Evolutionary conservation across 2,113 vertebrate species (phyloP).

Genomic region (Ivindomyrus marchei): DNA sequence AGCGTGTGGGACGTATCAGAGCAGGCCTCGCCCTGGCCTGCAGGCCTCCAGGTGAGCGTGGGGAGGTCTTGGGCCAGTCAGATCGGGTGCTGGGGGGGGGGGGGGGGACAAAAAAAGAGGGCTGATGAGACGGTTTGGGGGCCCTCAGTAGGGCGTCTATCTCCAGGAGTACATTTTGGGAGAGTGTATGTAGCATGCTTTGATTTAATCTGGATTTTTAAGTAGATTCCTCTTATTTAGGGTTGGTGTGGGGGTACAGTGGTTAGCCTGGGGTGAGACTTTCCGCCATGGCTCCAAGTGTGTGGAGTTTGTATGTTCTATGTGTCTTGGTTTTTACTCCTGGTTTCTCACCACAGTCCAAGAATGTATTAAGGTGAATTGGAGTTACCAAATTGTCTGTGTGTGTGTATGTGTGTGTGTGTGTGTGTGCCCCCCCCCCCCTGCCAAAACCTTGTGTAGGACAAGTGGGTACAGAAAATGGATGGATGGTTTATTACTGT

Average conservation of each 20-base stretch:
- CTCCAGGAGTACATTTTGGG: background rate
- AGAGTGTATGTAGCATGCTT: background rate
- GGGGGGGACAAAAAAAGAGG: background rate
- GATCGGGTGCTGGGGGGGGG: background rate
- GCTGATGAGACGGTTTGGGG: background rate
- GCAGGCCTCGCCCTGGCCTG: background rate
- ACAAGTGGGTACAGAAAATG: background rate
- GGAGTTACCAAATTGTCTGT: background rate
- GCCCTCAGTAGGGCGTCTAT: background rate
- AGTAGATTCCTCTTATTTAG: background rate
- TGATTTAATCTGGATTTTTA: background rate
- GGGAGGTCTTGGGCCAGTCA: background rate
- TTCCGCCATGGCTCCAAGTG: background rate
- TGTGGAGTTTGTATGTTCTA: background rate
- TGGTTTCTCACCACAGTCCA: background rate
- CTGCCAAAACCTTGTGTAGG: background rate
- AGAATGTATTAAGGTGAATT: background rate
- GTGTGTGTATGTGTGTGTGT: too few species aligned
- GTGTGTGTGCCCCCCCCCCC: too few species aligned
- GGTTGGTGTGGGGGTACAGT: background rate
- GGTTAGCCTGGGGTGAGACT: background rate
- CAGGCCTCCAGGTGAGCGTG: background rate
- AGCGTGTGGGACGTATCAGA: background rate
- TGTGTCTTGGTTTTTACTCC: background rate
- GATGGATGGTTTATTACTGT: background rate